Evolutionary conservation across 53 echinoderm and acorn worm genomes (phyloP), one percentile per base, ranked within the genome.

Genomic region (Patiria pectinifera): DNA sequence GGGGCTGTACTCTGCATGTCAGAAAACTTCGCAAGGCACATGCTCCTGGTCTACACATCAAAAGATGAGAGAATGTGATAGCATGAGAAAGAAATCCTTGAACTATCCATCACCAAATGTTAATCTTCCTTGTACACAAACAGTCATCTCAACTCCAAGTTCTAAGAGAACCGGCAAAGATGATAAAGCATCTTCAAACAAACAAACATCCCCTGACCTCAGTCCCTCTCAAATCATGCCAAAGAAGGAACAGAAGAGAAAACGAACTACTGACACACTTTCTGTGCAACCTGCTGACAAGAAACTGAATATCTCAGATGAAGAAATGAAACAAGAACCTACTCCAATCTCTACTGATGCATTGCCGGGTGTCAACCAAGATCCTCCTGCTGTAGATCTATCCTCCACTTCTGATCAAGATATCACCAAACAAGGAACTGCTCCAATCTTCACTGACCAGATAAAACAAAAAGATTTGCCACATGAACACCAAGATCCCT

Each of bases 41-140:
- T 93, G 93, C 71, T 77, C 62, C 48, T 93, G 93, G 93, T 71
- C 58, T 4, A 48, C 13, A 44, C 77, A 88, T 62, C 78, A 88
- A 1, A 78, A 76, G 48, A 84, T 93, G 93, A 76, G 62, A 66
- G 78, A 78, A 11, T 91, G 90, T 63, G 77, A 26, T 23, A 76
- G 70, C 14, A 84, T 58, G 91, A 75, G 90, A 78, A 12, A 82
- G 81, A 81, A 59, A 62, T 14, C 0, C n/a, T 45, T 61, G 19
- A 19, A 19, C 11, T 19, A 76, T 88, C 44, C 63, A 66, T 12
- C 84, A 45, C 43, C 44, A 84, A 4, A 43, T 35, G 0, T 18
- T 19, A 82, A 10, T 23, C 53, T 71, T 49, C 53, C 75, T 1
- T 25, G 45, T 66, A 21, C 66, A 2, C 9, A 85, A 45, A 44